Percentiles rank a stretch among this genome's conserved stretches.
Conservation (phyloP, 1,140 invertebrate genomes). For the Druon quercuslanigerum region DNA sequence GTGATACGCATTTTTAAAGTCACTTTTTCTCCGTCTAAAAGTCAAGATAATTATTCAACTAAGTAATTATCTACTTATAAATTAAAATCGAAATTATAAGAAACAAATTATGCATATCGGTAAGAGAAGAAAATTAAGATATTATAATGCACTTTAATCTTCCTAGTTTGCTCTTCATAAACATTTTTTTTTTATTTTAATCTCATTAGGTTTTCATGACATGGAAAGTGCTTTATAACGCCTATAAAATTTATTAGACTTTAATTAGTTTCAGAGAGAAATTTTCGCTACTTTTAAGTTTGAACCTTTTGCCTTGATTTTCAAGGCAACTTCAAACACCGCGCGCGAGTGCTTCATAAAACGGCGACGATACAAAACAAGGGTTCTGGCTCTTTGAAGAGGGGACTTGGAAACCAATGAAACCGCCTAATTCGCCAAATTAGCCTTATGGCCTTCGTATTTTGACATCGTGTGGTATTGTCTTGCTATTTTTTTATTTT, state of each 20-base stretch:
- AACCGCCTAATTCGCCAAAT: slow-evolving; percentile 66
- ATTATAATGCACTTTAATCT: no score
- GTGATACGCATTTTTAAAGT: no score
- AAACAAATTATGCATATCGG: no score
- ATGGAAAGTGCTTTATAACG: slow-evolving; percentile 1
- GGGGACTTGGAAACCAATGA: slow-evolving; percentile 12
- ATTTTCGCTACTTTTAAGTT: slow-evolving; percentile 12
- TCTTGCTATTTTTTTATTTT: slow-evolving; percentile 52
- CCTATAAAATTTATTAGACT: slow-evolving; percentile 11
- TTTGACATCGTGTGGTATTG: slow-evolving; percentile 70
- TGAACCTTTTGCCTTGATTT: neutral
- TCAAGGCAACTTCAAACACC: neutral
- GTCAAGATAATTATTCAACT: no score
- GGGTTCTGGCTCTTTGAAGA: slow-evolving; percentile 19
- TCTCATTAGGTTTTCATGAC: no score
- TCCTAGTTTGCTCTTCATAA: no score
- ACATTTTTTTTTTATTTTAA: no score
- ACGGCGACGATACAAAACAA: slow-evolving; percentile 18
- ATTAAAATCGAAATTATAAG: no score
- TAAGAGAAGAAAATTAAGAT: no score
- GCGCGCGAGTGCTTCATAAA: neutral
- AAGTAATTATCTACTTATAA: no score
- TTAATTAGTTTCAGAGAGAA: slow-evolving; percentile 3
- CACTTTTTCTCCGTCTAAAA: no score
- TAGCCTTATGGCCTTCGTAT: slow-evolving; percentile 73